Evolutionary conservation across 2,888 invertebrate genomes (phyloP).

Genomic region (Epirrita christyi): DNA sequence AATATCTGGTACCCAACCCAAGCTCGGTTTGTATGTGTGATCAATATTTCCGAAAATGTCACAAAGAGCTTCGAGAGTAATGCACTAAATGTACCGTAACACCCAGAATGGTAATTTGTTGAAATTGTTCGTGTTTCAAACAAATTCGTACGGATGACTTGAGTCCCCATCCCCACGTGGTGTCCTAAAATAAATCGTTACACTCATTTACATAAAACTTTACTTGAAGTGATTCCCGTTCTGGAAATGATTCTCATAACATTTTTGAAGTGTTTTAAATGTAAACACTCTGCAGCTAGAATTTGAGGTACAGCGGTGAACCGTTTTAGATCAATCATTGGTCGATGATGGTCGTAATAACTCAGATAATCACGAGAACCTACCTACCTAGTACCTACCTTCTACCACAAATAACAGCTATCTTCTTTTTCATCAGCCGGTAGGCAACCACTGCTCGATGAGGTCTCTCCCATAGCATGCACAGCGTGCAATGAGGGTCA

Average conservation of each 20-base stretch:
- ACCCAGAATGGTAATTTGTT: slow-evolving; percentile 60
- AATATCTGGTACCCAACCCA: no score
- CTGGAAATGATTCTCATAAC: background rate
- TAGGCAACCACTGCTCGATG: no score
- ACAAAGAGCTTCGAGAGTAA: slow-evolving; percentile 16
- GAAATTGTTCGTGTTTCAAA: slow-evolving; percentile 53
- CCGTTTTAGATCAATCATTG: background rate
- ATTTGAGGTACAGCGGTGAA: background rate
- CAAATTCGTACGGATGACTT: slow-evolving; percentile 50
- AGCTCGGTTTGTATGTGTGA: no score
- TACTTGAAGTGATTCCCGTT: slow-evolving; percentile 9
- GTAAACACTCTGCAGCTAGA: background rate
- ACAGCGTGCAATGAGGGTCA: no score
- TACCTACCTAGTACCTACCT: no score
- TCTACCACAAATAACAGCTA: no score
- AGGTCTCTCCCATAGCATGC: no score
- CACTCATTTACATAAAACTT: slow-evolving; percentile 25
- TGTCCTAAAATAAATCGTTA: slow-evolving; percentile 41
- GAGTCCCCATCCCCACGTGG: slow-evolving; percentile 44
- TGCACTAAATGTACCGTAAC: slow-evolving; percentile 55
- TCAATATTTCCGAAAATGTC: slow-evolving; percentile 20
- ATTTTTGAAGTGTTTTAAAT: background rate
- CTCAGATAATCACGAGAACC: no score
- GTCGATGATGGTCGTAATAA: background rate
- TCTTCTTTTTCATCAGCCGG: no score